Conservation (phyloP, 1,140 invertebrate genomes). For the Muscidifurax raptorellus region DNA sequence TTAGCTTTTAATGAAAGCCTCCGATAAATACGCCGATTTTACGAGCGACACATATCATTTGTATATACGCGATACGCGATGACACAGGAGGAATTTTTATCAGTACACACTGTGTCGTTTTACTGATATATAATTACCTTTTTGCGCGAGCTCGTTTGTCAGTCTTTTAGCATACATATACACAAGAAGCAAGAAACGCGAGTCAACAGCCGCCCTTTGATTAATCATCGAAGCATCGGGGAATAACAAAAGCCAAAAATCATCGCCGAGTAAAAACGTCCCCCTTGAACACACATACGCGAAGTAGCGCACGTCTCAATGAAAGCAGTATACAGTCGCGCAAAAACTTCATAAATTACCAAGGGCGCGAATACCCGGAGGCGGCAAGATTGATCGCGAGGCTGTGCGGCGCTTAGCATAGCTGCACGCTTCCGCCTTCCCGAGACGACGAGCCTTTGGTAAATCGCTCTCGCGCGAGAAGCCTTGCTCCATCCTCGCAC, state of each 20-base stretch:
- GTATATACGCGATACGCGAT: too few species aligned
- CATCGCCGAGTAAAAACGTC: background rate
- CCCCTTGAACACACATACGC: background rate
- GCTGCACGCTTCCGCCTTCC: background rate
- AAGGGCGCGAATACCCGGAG: background rate
- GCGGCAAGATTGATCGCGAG: constrained; percentile 20
- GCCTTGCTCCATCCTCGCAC: background rate
- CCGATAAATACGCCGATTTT: background rate
- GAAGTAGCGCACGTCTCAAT: background rate
- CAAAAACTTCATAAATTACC: constrained; percentile 9
- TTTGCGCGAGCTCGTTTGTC: too few species aligned
- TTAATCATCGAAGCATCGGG: background rate
- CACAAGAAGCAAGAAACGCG: too few species aligned
- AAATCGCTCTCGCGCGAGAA: background rate
- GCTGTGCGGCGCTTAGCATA: background rate
- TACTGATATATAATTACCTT: too few species aligned
- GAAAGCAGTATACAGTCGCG: background rate
- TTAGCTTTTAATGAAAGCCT: background rate
- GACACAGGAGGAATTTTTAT: background rate
- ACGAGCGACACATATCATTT: background rate
- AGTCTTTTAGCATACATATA: too few species aligned
- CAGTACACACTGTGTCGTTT: background rate
- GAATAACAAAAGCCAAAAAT: background rate
- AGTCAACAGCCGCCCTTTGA: background rate
- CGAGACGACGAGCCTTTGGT: background rate